These are phyloP conservation scores for Sylvilagus floridanus DNA, from an alignment of 2,797 vertebrate genomes.

Conservation along the genomic window DNA sequence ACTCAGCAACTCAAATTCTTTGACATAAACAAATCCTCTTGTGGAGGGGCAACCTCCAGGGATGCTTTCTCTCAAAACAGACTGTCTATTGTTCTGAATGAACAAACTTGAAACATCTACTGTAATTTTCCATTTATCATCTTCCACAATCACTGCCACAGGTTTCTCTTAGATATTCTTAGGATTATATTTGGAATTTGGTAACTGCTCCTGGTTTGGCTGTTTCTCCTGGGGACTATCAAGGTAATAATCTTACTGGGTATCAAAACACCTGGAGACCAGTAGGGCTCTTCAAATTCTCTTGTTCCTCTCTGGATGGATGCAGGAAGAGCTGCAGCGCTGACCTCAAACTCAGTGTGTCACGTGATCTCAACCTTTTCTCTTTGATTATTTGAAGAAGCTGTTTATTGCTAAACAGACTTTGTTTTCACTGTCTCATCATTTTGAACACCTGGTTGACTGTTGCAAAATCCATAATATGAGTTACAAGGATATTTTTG, in stretches of 20 bases:
- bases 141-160: not conserved
- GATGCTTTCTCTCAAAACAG: not conserved
- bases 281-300: not conserved
- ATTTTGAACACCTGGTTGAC: slow-evolving; percentile 30
- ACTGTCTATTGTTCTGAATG: not conserved
- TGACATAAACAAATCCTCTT: not conserved
- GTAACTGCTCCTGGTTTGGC: not conserved
- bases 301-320: not conserved
- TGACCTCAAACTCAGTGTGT: not conserved
- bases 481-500: not conserved
- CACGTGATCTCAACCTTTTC: slow-evolving; percentile 23
- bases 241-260: not conserved
- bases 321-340: not conserved
- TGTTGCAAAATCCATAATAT: slow-evolving; percentile 33
- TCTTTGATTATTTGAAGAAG: slow-evolving; percentile 37
- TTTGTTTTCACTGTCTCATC: not conserved
- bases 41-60: not conserved
- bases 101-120: not conserved
- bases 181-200: slow-evolving; percentile 42
- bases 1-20: slow-evolving; percentile 6
- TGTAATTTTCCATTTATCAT: slow-evolving; percentile 11
- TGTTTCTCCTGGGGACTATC: not conserved
- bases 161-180: slow-evolving; percentile 41
- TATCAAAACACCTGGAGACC: slow-evolving; percentile 43
- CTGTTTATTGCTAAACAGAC: slow-evolving; percentile 35